Percentiles rank a stretch among this genome's conserved stretches.
Evolutionary conservation across 2,888 invertebrate genomes (phyloP).

Genomic region (Itoplectis maculator): DNA sequence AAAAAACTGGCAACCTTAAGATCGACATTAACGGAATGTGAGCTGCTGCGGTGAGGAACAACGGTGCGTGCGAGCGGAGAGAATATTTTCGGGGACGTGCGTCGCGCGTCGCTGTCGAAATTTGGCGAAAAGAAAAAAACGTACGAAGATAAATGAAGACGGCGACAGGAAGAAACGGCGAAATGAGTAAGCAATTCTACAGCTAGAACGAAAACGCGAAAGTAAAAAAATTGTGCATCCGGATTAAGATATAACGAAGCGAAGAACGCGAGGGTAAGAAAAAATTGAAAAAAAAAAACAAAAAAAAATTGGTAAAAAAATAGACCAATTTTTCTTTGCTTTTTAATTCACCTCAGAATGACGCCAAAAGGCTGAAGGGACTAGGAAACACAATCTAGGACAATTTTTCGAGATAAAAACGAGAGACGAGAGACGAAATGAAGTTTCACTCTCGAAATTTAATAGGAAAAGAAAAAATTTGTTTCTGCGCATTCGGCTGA

Average conservation of each 20-base stretch:
- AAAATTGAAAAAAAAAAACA: constrained; percentile 14
- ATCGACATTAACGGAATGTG: constrained; percentile 90
- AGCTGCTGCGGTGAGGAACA: constrained; percentile 70
- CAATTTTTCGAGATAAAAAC: constrained; percentile 44
- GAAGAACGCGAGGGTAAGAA: constrained; percentile 32
- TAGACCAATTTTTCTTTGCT: constrained; percentile 2
- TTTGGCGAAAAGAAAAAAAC: constrained; percentile 37
- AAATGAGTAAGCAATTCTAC: constrained; percentile 7
- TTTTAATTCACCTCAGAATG: constrained; percentile 35
- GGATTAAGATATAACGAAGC: constrained; percentile 1
- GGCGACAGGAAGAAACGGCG: constrained; percentile 11
- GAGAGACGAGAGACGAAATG: constrained; percentile 39
- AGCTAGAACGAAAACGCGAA: not conserved
- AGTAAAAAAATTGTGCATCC: not conserved
- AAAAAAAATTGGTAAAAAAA: constrained; percentile 14
- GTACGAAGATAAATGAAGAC: constrained; percentile 38
- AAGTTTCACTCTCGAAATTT: constrained; percentile 45
- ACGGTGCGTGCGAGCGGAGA: constrained; percentile 46
- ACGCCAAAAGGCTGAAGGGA: constrained; percentile 9
- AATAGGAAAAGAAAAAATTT: constrained; percentile 54
- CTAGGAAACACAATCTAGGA: constrained; percentile 51
- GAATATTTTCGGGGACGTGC: constrained; percentile 25
- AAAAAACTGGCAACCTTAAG: constrained; percentile 95
- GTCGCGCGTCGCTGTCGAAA: not conserved
- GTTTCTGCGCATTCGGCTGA: constrained; percentile 48